phyloP scores from a whole-genome alignment of 2,113 vertebrate species.

The Stegastes partitus region DNA sequence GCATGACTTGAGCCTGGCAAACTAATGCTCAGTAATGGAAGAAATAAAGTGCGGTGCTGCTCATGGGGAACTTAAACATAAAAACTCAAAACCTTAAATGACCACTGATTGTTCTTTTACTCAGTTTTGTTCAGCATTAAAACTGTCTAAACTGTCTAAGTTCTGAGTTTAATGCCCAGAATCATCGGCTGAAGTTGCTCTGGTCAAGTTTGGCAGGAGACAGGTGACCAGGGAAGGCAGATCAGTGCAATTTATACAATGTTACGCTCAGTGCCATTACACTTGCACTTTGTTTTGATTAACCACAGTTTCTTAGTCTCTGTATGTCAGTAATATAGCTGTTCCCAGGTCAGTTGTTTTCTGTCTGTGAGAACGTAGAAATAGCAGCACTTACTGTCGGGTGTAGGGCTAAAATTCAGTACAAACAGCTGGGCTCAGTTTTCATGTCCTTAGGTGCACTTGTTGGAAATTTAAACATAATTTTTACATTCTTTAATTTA shows the following conservation, averaged over 20 bases:
- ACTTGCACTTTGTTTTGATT: background rate
- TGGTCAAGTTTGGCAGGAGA: background rate
- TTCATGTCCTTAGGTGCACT: too few relatives aligned
- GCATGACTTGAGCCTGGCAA: background rate
- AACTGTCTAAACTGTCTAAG: background rate
- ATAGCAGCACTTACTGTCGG: too few relatives aligned
- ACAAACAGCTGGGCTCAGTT: too few relatives aligned
- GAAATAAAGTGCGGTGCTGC: conserved; percentile 8
- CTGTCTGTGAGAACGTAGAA: too few relatives aligned
- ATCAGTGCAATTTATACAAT: too few relatives aligned
- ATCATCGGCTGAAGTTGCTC: background rate
- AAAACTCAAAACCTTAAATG: background rate
- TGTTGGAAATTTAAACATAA: too few relatives aligned
- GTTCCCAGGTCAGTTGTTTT: too few relatives aligned
- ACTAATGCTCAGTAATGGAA: background rate
- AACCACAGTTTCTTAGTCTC: too few relatives aligned
- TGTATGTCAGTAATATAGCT: too few relatives aligned
- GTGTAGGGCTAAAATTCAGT: too few relatives aligned
- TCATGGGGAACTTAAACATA: background rate
- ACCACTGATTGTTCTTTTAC: background rate
- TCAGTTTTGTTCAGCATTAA: background rate
- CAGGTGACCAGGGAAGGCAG: background rate
- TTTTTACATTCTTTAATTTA: too few relatives aligned
- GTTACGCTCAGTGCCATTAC: background rate
- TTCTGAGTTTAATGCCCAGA: background rate